Percentiles rank a stretch among this genome's conserved stretches.
Conservation (phyloP, 2,797 vertebrate genomes). For the Gymnothorax javanicus region DNA sequence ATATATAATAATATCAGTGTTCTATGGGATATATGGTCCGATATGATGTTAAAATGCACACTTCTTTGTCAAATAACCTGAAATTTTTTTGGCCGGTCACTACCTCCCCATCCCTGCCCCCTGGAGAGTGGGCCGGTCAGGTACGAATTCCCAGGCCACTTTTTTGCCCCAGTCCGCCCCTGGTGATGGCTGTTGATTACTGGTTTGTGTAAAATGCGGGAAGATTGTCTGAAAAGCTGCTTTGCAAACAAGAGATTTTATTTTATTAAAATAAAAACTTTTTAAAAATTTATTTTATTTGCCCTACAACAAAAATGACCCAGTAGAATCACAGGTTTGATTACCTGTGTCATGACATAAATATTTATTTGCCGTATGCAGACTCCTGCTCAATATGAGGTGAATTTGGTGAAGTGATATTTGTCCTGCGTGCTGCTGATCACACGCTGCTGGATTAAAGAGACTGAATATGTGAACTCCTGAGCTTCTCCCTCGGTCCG, state of each 20-base stretch:
- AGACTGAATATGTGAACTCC: not conserved
- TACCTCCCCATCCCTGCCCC: no score
- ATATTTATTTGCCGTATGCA: not conserved
- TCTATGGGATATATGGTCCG: no score
- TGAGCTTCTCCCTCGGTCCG: not conserved
- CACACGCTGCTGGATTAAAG: not conserved
- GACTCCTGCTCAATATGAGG: not conserved
- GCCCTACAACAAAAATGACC: not conserved
- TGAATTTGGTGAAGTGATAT: not conserved
- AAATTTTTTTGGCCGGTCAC: no score
- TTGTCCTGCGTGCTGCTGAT: not conserved
- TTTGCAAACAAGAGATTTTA: conserved; percentile 32
- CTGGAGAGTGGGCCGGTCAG: no score
- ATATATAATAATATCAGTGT: no score
- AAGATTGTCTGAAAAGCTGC: conserved; percentile 56
- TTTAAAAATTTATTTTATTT: not conserved
- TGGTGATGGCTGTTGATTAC: no score
- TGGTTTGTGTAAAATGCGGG: conserved; percentile 77
- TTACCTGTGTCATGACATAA: not conserved
- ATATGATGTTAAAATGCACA: no score
- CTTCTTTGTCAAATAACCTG: no score
- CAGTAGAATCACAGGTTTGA: not conserved
- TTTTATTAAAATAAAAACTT: not conserved
- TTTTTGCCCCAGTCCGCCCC: no score
- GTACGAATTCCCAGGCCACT: no score